Percentiles rank a stretch among this genome's conserved stretches.
phyloP scores from a whole-genome alignment of 2,888 invertebrate genomes.

The Chrysopilus asiliformis region DNA sequence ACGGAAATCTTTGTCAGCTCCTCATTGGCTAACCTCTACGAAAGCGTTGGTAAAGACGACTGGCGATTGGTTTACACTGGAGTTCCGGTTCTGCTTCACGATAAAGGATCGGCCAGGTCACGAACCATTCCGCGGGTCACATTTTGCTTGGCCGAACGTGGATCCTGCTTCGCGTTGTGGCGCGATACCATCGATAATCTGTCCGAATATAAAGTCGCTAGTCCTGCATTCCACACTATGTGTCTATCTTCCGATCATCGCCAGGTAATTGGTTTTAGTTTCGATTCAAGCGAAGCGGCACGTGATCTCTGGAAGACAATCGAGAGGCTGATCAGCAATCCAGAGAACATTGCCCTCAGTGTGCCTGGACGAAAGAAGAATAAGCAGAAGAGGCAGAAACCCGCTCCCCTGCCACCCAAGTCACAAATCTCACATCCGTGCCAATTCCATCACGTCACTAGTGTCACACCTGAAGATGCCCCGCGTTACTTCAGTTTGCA shows the following conservation, averaged over 20 bases:
- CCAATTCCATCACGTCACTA: conserved; percentile 72
- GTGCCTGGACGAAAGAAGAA: conserved; percentile 46
- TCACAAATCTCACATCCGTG: conserved; percentile 73
- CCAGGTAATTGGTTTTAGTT: conserved; percentile 63
- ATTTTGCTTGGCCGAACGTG: conserved; percentile 59
- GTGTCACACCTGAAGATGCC: conserved; percentile 54
- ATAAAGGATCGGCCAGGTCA: conserved; percentile 59
- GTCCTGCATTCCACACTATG: conserved; percentile 70
- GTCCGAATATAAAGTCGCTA: conserved; percentile 55
- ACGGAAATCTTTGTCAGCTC: conserved; percentile 65
- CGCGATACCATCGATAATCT: conserved; percentile 67
- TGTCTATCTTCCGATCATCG: conserved; percentile 63
- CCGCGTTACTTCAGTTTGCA: conserved; percentile 53
- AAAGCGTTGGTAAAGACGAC: conserved; percentile 43
- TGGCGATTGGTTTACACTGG: conserved; percentile 69
- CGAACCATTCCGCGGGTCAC: conserved; percentile 53
- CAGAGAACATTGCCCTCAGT: conserved; percentile 63
- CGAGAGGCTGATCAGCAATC: conserved; percentile 56
- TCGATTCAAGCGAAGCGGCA: conserved; percentile 60
- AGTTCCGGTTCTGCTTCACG: conserved; percentile 62
- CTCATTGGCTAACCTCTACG: conserved; percentile 60
- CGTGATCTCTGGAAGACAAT: conserved; percentile 55
- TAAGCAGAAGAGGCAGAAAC: conserved; percentile 41
- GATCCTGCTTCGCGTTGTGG: conserved; percentile 72
- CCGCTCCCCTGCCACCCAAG: conserved; percentile 54